Evolutionary conservation across 2,888 invertebrate genomes (phyloP), one percentile per base, ranked within the genome.

Genomic region (Synanthedon myopaeformis): DNA sequence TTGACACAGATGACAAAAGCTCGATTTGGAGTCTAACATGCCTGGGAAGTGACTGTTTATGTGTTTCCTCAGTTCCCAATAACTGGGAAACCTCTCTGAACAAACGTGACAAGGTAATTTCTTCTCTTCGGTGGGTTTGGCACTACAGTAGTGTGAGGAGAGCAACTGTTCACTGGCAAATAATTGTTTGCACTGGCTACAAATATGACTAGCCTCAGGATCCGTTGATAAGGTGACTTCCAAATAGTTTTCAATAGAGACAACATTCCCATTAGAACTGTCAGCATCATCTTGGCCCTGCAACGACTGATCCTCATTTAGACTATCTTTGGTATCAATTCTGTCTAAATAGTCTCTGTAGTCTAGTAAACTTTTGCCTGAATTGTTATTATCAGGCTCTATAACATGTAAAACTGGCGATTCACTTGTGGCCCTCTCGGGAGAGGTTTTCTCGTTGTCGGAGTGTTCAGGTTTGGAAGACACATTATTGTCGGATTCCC

Each of bases 101-200:
- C 88, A 88, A 53, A 88, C 82, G 71, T 88, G 84, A 77, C 88
- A 88, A 51, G 87, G 86, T 62, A 87, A 87, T 59, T 88, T 88
- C 61, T 81, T 86, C 66, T 87, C 88, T 60, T 82, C 82, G 66
- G 77, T 79, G 66, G 78, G 74, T 73, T 88, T 88, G 56, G 79
- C 82, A 72, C 76, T 79, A 64, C 88, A 88, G 56, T 79, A 72
- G 67, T 88, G 88, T 50, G 81, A 74, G 54, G 78, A 71, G 45
- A 87, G 77, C 54, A 76, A 70, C 56, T 78, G 80, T 62, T 88
- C 86, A 74, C 79, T 84, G 59, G 85, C 64, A 68, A 88, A 88
- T 70, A 86, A 82, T 74, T 86, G 88, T 59, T 88, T 87, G 69
- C 88, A 88, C 67, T 76, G 84, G 67, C 75, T 82, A 69, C 88